These are phyloP conservation scores for Drosophila tani DNA, from an alignment of 1,140 invertebrate genomes.

Conservation along the genomic window DNA sequence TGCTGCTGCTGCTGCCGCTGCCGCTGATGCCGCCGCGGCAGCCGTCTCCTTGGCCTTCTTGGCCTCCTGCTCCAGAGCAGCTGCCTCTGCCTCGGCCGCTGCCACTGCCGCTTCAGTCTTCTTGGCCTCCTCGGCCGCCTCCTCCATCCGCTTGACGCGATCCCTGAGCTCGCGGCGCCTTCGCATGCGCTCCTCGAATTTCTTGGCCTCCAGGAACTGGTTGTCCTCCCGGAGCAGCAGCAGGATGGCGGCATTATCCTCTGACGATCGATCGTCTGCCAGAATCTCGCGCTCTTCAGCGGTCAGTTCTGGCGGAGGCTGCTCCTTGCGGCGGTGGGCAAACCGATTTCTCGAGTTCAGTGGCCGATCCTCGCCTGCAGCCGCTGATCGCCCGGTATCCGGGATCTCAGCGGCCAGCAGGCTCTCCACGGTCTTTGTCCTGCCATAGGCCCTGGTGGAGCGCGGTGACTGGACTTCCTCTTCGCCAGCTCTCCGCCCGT, in stretches of 20 bases:
- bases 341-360: constrained; percentile 68
- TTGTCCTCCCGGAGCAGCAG: constrained; percentile 83
- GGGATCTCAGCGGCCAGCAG: constrained; percentile 35
- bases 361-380: constrained; percentile 33
- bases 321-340: constrained; percentile 64
- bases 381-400: constrained; percentile 13
- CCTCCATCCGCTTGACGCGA: constrained; percentile 91
- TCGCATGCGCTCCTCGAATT: constrained; percentile 89
- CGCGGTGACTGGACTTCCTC: constrained; percentile 39
- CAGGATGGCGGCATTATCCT: constrained; percentile 81
- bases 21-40: constrained; percentile 58
- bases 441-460: constrained; percentile 52
- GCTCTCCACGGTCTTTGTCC: constrained; percentile 65
- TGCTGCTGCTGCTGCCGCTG: constrained; percentile 51
- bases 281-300: constrained; percentile 74
- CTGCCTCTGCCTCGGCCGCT: constrained; percentile 63
- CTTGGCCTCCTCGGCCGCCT: constrained; percentile 85
- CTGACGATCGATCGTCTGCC: constrained; percentile 78
- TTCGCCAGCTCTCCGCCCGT: constrained; percentile 43
- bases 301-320: constrained; percentile 54
- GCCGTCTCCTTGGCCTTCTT: constrained; percentile 35
- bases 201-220: constrained; percentile 85
- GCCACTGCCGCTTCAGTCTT: constrained; percentile 44
- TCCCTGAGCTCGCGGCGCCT: constrained; percentile 92
- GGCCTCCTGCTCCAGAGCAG: constrained; percentile 74